These are phyloP conservation scores for Platypus cylindrus DNA, from an alignment of 2,888 invertebrate species.

Conservation along the genomic window DNA sequence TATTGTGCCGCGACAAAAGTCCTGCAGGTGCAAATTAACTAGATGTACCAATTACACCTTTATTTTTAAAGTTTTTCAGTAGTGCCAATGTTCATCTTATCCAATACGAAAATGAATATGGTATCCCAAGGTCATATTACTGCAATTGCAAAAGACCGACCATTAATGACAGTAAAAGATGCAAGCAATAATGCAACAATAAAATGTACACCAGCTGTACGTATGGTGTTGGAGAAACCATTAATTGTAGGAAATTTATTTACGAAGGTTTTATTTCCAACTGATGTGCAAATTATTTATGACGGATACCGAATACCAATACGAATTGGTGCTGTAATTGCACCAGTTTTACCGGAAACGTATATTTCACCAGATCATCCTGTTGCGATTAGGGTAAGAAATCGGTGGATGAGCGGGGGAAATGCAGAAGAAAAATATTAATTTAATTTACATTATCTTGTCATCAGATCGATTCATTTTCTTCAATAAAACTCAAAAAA, in stretches of 20 bases:
- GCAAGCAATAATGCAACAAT: conserved; percentile 25
- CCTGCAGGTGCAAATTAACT: too few relatives aligned
- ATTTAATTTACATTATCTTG: too few relatives aligned
- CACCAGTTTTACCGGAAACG: conserved; percentile 29
- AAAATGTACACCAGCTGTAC: conserved; percentile 35
- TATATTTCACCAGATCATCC: conserved; percentile 30
- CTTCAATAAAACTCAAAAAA: too few relatives aligned
- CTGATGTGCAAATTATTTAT: conserved; percentile 32
- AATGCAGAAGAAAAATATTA: too few relatives aligned
- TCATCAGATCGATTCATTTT: too few relatives aligned
- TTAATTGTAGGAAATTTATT: conserved; percentile 31
- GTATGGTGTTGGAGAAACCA: conserved; percentile 32
- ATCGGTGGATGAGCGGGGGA: too few relatives aligned
- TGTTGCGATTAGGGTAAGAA: conserved; percentile 23
- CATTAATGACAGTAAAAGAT: conserved; percentile 30
- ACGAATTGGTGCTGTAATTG: conserved; percentile 35
- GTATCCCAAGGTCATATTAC: conserved; percentile 31
- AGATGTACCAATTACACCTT: too few relatives aligned
- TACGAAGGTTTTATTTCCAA: conserved; percentile 34
- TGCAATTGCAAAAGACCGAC: conserved; percentile 30
- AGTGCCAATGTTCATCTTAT: conserved; percentile 30
- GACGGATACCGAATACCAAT: conserved; percentile 33
- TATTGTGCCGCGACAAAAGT: too few relatives aligned
- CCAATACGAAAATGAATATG: conserved; percentile 29
- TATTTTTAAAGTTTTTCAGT: conserved; percentile 24